phyloP scores from a whole-genome alignment of 2,888 invertebrate genomes.

The Drosophila anceps region DNA sequence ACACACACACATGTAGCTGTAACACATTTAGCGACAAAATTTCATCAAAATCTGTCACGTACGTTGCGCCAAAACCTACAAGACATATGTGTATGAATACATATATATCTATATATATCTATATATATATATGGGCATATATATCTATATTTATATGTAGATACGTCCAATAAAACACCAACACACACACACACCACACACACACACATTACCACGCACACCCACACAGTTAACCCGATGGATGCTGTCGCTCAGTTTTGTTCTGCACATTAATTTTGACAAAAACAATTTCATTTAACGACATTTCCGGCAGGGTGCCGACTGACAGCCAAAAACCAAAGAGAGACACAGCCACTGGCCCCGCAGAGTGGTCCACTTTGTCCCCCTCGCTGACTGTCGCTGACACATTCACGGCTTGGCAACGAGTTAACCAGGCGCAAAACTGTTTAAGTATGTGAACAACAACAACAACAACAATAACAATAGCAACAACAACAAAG shows the following conservation, averaged over 20 bases:
- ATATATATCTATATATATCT: background rate
- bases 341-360: background rate
- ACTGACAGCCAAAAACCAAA: constrained; percentile 44
- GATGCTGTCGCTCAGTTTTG: constrained; percentile 47
- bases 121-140: background rate
- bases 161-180: constrained; percentile 20
- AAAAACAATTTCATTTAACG: constrained; percentile 75
- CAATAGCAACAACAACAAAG: constrained; percentile 38
- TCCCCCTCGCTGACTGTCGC: background rate
- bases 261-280: constrained; percentile 73
- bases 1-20: constrained; percentile 25
- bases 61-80: constrained; percentile 32
- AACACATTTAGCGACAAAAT: constrained; percentile 63
- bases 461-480: constrained; percentile 45
- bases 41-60: constrained; percentile 75
- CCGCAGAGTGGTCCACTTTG: background rate
- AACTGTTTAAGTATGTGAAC: constrained; percentile 70
- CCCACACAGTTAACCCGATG: constrained; percentile 62
- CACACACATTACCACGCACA: constrained; percentile 16
- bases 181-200: background rate
- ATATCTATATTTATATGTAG: constrained; percentile 22
- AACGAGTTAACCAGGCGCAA: constrained; percentile 74
- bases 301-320: constrained; percentile 66
- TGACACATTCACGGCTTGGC: constrained; percentile 40
- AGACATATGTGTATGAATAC: constrained; percentile 15